phyloP scores from a whole-genome alignment of 2,113 vertebrate genomes.

The Hypocryptadius cinnamomeus region DNA sequence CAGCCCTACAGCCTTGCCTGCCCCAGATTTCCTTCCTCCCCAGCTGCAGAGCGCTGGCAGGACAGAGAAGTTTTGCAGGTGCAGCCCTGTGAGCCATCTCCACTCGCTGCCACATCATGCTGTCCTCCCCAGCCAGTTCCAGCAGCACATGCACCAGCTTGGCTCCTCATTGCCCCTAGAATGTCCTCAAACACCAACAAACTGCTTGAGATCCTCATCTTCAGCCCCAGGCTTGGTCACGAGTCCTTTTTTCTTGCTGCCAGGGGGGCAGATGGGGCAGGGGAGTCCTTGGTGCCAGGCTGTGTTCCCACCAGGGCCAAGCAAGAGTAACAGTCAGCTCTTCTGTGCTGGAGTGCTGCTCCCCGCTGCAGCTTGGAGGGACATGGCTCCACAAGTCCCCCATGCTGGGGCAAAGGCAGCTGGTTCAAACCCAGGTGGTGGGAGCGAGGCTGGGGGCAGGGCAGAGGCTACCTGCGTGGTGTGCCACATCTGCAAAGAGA shows the following conservation, averaged over 20 bases:
- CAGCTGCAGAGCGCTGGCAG: neutral
- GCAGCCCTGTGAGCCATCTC: neutral
- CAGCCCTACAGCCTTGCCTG: neutral
- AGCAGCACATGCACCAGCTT: neutral
- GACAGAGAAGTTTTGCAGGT: neutral
- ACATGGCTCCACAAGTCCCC: neutral
- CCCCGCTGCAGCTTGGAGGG: neutral
- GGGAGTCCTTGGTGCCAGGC: neutral
- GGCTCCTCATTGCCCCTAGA: accelerated
- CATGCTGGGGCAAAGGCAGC: neutral
- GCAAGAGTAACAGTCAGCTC: neutral
- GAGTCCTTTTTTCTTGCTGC: neutral
- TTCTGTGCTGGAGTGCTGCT: neutral
- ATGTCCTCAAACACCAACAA: neutral
- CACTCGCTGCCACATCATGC: neutral
- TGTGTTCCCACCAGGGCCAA: neutral
- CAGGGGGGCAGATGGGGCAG: neutral
- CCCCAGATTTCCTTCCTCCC: neutral
- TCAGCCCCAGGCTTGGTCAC: neutral
- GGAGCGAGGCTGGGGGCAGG: neutral
- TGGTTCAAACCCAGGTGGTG: neutral
- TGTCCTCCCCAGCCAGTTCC: neutral
- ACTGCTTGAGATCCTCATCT: neutral
- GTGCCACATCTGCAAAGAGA: constrained; percentile 38
- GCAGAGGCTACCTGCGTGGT: constrained; percentile 22